phyloP scores from a whole-genome alignment of 1,140 invertebrate genomes.

The Bactericera cockerelli region DNA sequence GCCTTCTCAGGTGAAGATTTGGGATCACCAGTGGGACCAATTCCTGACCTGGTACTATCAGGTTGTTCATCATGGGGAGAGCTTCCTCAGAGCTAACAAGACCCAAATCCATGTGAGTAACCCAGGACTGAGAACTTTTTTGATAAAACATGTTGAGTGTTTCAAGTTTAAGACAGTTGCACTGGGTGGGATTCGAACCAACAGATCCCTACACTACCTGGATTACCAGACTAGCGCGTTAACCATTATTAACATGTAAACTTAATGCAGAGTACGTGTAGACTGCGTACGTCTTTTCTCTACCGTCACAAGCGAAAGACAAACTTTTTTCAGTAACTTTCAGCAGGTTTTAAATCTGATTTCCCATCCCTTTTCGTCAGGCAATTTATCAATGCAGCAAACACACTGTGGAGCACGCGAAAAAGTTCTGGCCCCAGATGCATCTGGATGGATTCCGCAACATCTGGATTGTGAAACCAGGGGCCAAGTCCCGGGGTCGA shows the following conservation, averaged over 20 bases:
- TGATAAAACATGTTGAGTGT: background rate
- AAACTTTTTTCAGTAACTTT: too few species aligned
- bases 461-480: slow-evolving; percentile 91
- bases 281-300: too few species aligned
- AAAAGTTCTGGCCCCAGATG: slow-evolving; percentile 59
- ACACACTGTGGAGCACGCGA: slow-evolving; percentile 39
- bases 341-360: too few species aligned
- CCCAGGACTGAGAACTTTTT: background rate
- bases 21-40: slow-evolving; percentile 73
- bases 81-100: slow-evolving; percentile 30
- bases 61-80: slow-evolving; percentile 44
- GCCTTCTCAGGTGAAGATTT: slow-evolving; percentile 43
- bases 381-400: slow-evolving; percentile 32
- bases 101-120: slow-evolving; percentile 25
- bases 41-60: slow-evolving; percentile 61
- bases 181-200: too few species aligned
- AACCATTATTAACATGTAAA: too few species aligned
- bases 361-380: too few species aligned
- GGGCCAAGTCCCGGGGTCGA: slow-evolving; percentile 77
- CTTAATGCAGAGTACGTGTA: too few species aligned
- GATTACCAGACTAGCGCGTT: too few species aligned
- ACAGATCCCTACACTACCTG: too few species aligned
- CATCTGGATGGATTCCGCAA: slow-evolving; percentile 69
- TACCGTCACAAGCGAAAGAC: too few species aligned
- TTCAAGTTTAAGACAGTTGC: background rate